Evolutionary conservation across 2,113 vertebrate genomes (phyloP).

Genomic region (Notiomystis cincta): DNA sequence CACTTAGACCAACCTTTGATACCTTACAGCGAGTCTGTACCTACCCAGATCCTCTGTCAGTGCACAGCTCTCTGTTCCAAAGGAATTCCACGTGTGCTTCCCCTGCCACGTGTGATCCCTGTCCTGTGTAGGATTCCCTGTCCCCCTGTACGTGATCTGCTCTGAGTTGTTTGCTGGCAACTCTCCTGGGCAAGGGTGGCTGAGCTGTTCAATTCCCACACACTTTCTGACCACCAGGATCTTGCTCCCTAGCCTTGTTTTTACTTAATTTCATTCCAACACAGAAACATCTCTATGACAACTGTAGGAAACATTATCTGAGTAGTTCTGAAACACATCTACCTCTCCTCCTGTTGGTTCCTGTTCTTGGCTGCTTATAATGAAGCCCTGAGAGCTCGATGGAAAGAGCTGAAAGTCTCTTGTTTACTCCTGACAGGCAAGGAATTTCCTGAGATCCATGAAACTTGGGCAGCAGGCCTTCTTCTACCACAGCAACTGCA

Average conservation of each 20-base stretch:
- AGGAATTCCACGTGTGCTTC: neutral
- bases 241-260: neutral
- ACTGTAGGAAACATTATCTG: neutral
- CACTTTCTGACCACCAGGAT: neutral
- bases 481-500: slow-evolving; percentile 99
- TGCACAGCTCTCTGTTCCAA: neutral
- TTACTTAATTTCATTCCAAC: neutral
- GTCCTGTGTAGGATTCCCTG: accelerated
- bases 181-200: neutral
- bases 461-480: slow-evolving; percentile 85
- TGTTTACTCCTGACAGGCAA: slow-evolving; percentile 75
- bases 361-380: neutral
- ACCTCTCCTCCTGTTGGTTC: neutral
- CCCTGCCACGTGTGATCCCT: neutral
- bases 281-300: neutral
- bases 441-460: slow-evolving; percentile 94
- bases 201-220: neutral
- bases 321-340: neutral
- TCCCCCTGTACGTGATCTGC: neutral
- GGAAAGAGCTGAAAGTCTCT: neutral
- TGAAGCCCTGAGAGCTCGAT: neutral
- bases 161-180: neutral
- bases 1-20: neutral
- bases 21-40: neutral
- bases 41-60: neutral